phyloP scores from a whole-genome alignment of 1,140 invertebrate genomes.

The Drosophila ficusphila region DNA sequence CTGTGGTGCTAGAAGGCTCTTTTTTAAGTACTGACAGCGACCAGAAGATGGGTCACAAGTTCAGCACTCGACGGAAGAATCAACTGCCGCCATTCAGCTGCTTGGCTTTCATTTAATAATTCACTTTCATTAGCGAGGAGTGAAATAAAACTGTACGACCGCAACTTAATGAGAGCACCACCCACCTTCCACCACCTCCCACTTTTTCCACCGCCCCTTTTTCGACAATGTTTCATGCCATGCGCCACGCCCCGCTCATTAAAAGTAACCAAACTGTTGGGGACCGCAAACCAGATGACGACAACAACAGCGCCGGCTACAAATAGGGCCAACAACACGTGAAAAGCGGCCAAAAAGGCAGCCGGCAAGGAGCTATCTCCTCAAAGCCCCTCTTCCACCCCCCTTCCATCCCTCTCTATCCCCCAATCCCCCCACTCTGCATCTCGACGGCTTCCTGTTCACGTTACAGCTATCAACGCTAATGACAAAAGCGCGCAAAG shows the following conservation, averaged over 20 bases:
- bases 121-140: constrained; percentile 67
- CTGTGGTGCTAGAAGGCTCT: neutral
- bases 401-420: too few species aligned
- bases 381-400: too few species aligned
- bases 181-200: neutral
- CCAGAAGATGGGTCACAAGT: constrained; percentile 32
- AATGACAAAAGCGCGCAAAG: constrained; percentile 81
- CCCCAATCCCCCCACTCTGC: neutral
- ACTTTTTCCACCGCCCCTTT: neutral
- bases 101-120: constrained; percentile 60
- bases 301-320: constrained; percentile 37
- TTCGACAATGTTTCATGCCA: constrained; percentile 28
- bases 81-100: constrained; percentile 27
- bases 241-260: constrained; percentile 69
- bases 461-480: constrained; percentile 74
- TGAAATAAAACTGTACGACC: constrained; percentile 71
- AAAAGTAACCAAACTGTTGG: constrained; percentile 77
- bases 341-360: constrained; percentile 77
- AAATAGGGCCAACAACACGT: constrained; percentile 64
- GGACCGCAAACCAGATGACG: constrained; percentile 70
- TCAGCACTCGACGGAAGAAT: constrained; percentile 27
- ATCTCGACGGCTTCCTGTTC: constrained; percentile 43
- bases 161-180: constrained; percentile 73
- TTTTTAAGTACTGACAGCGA: constrained; percentile 8
- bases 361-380: constrained; percentile 35